Base-by-base conservation (phyloP, 2,797 vertebrate genomes). In the Darevskia nairensis region DNA sequence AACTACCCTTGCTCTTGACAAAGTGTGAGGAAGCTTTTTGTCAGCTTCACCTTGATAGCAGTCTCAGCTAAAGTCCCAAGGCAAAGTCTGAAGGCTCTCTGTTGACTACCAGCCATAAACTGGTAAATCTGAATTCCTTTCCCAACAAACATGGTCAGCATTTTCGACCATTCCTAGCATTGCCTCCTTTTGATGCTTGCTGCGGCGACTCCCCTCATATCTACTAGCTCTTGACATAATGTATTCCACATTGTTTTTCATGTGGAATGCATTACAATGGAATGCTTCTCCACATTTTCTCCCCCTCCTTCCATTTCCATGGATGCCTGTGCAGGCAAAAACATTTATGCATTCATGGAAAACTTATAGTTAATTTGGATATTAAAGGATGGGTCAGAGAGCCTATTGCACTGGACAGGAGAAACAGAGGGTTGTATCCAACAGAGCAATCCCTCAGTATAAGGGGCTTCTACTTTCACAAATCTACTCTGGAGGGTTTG, bases 181-280 rank as follows among this genome's bases (percentile, higher is more conserved):
- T 83, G 41, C 27, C 32, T 69, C 25, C 3, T 88, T 83, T 82
- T 69, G 32, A 69, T 15, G 44, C 27, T 71, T 71, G 23, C 66
- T 83, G 50, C 71, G 68, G n/a, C 61, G 35, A 64, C 50, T n/a
- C 29, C 46, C 41, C 10, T 81, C 29, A 82, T 82, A 61, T 41
- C 69, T 87, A 74, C 55, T 82, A 32, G 55, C 2, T 46, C 79
- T 55, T 76, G 80, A 64, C 71, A 46, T 75, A 87, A 81, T 75
- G 17, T 66, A 78, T 59, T 88, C 46, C 87, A 44, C 29, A 64
- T 64, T 64, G 21, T 64, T 64, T 64, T 64, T 64, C 61, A 64
- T 64, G 61, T 64, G 61, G 61, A 64, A 64, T 19, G 61, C 61
- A 64, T 64, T 64, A 64, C 61, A 64, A 7, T 64, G 19, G 61